phyloP scores from a whole-genome alignment of 2,888 invertebrate genomes.

The Hyposoter didymator region DNA sequence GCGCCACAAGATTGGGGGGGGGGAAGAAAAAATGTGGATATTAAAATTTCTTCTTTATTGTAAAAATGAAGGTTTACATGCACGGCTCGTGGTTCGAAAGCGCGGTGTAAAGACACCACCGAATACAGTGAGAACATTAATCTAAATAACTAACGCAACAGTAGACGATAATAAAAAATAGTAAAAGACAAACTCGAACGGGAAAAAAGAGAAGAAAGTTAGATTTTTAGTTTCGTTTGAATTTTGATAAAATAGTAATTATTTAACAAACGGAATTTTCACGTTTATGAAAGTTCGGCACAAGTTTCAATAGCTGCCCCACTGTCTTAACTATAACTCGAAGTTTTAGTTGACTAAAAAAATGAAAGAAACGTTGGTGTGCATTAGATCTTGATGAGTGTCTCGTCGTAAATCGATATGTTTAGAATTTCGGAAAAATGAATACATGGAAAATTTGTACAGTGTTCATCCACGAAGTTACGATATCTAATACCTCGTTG shows the following conservation, averaged over 20 bases:
- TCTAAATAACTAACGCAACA: slow-evolving; percentile 71
- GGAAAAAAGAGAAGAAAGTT: slow-evolving; percentile 63
- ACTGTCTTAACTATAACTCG: neutral
- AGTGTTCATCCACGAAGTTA: neutral
- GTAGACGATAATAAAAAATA: slow-evolving; percentile 70
- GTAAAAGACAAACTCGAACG: slow-evolving; percentile 52
- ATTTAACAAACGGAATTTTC: slow-evolving; percentile 25
- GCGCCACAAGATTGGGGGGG: neutral
- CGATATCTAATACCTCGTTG: neutral
- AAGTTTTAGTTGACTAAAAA: slow-evolving; percentile 22
- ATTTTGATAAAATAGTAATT: slow-evolving; percentile 45
- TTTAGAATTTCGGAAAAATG: slow-evolving; percentile 45
- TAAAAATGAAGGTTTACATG: slow-evolving; percentile 79
- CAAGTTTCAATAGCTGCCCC: neutral
- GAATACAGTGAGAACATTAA: slow-evolving; percentile 76
- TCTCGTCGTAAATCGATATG: slow-evolving; percentile 44
- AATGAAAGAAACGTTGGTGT: slow-evolving; percentile 49
- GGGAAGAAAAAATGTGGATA: slow-evolving; percentile 48
- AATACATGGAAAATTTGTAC: slow-evolving; percentile 6
- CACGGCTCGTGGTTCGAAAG: slow-evolving; percentile 76
- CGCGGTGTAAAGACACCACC: slow-evolving; percentile 70
- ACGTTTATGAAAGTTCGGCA: neutral
- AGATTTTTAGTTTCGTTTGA: slow-evolving; percentile 56
- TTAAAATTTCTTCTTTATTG: slow-evolving; percentile 71
- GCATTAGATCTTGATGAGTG: slow-evolving; percentile 29